Percentiles rank a stretch among this genome's conserved stretches.
Evolutionary conservation across 1,140 invertebrate species (phyloP).

Genomic region (Cherax quadricarinatus): DNA sequence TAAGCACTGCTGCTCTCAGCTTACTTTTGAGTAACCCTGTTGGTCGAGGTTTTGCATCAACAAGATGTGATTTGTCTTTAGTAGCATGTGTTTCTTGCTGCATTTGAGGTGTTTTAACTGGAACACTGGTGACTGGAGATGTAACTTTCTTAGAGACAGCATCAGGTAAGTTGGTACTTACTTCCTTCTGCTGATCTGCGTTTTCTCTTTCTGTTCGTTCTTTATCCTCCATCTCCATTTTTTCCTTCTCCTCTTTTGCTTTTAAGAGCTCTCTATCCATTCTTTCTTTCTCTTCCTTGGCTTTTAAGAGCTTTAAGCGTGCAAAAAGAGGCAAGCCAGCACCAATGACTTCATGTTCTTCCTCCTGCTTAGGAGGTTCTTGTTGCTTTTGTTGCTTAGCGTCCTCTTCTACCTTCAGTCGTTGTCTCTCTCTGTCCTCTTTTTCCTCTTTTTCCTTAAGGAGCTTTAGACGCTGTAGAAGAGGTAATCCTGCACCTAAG

Average conservation of each 20-base stretch:
- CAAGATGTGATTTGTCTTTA: not conserved
- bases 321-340: constrained; percentile 74
- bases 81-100: not conserved
- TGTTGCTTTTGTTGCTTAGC: constrained; percentile 52
- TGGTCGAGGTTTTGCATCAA: constrained; percentile 28
- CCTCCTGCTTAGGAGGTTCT: constrained; percentile 55
- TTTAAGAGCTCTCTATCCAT: constrained; percentile 70
- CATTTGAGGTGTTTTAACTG: not conserved
- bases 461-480: constrained; percentile 87
- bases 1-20: constrained; percentile 17
- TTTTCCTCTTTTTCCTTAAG: constrained; percentile 88
- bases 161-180: not conserved
- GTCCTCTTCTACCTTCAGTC: constrained; percentile 44
- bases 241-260: constrained; percentile 73
- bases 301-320: constrained; percentile 72
- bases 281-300: constrained; percentile 73
- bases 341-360: constrained; percentile 72
- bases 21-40: constrained; percentile 25
- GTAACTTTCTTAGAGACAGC: constrained; percentile 5
- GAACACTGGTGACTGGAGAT: not conserved
- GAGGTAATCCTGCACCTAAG: constrained; percentile 85
- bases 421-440: constrained; percentile 76
- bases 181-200: not conserved
- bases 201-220: constrained; percentile 42
- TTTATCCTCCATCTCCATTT: constrained; percentile 58